phyloP scores from a whole-genome alignment of 2,797 vertebrate genomes.

The Adrianichthys oophorus region DNA sequence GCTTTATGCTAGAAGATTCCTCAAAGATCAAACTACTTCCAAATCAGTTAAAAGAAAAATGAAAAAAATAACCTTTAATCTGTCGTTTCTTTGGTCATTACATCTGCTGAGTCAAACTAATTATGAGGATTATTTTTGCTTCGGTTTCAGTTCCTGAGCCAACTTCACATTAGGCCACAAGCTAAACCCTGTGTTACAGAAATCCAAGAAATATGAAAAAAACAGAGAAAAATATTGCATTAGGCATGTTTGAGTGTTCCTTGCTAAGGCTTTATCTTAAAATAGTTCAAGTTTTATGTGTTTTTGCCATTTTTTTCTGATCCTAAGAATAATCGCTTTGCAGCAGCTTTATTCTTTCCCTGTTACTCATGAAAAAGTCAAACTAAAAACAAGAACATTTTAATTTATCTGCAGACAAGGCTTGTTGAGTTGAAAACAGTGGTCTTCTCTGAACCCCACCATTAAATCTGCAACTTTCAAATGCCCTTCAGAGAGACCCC shows the following conservation, averaged over 20 bases:
- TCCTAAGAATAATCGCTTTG: not conserved
- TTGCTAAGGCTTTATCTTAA: no score
- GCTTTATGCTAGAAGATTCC: not conserved
- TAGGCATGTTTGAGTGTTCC: no score
- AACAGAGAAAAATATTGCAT: no score
- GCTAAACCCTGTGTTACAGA: slow-evolving; percentile 12
- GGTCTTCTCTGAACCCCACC: slow-evolving; percentile 29
- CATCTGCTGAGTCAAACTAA: slow-evolving; percentile 36
- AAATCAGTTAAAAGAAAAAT: not conserved
- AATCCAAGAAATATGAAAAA: not conserved
- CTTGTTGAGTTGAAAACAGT: slow-evolving; percentile 11
- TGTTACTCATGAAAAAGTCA: not conserved
- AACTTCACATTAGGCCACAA: slow-evolving; percentile 25
- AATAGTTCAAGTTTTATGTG: no score
- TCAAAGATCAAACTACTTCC: not conserved
- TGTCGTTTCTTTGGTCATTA: slow-evolving; percentile 8
- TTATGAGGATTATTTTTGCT: slow-evolving; percentile 34
- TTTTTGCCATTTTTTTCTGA: not conserved
- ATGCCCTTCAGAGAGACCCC: slow-evolving; percentile 37
- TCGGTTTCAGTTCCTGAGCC: slow-evolving; percentile 20
- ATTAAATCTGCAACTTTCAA: slow-evolving; percentile 39
- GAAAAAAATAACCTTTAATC: not conserved
- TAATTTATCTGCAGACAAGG: no score
- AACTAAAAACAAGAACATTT: no score
- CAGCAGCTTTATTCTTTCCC: not conserved